Evolutionary conservation across 2,888 invertebrate genomes (phyloP), one percentile per base, ranked within the genome.

Genomic region (Machimus atricapillus): DNA sequence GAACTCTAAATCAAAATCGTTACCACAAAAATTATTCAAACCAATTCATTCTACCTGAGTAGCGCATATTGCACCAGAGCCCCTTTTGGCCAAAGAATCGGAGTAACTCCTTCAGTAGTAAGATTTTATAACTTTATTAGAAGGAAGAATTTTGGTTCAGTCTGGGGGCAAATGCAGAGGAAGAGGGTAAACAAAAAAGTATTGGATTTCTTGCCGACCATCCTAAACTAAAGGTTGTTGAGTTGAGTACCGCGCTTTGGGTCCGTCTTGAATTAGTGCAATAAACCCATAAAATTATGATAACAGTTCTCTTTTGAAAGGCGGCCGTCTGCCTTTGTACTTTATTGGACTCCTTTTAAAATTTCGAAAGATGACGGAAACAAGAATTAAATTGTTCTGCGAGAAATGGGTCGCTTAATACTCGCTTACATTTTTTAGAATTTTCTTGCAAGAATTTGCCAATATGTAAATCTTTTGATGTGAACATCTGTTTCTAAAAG

Each of bases 271-370:
- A n/a, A 81, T 81, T 81, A 52, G 52, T 81, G 81, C 81, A 81
- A 81, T 81, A 81, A 56, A 81, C 23, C 23, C 34, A 81, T 81
- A 81, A 81, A 81, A 81, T 81, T 81, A 81, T 81, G 81, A 81
- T 81, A 23, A 81, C 81, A 81, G 52, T 81, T 46, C 56, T 81
- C 52, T 81, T 52, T 56, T 81, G 52, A 81, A 56, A 81, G 81
- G 81, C 81, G 81, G 81, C 81, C 81, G 81, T 81, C 46, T 8
- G 43, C 56, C 81, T 81, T 81, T 81, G 81, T 52, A 81, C 81
- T 81, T 81, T 56, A 81, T 81, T 34, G 76, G 40, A n/a, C 37
- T n/a, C 76, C 34, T 40, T 76, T 76, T 37, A 76, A 34, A 76
- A 34, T 37, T 76, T 76, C 34, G 76, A 16, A 19, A 37, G 34